Conservation (phyloP, 2,797 vertebrate species). For the Lerista edwardsae region DNA sequence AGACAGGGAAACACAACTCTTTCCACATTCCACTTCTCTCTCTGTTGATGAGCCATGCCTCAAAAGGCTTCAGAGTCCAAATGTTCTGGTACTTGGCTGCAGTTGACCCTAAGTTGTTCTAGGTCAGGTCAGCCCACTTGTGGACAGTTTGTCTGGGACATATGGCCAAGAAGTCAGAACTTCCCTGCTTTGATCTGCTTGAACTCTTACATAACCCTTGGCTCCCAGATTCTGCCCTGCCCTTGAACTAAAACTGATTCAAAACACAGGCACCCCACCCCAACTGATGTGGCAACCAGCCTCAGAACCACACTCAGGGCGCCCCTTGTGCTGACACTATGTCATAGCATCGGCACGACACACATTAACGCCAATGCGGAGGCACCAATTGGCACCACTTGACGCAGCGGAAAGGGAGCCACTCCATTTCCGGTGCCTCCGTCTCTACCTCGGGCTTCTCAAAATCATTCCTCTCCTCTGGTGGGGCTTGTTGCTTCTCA, state of each 20-base stretch:
- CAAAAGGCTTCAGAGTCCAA: background rate
- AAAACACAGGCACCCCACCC: too few species aligned
- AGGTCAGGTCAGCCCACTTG: background rate
- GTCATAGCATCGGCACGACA: too few species aligned
- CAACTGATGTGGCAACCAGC: background rate
- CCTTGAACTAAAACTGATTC: background rate
- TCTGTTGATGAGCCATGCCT: too few species aligned
- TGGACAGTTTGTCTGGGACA: background rate
- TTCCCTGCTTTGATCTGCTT: background rate
- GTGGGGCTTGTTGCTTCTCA: conserved; percentile 73
- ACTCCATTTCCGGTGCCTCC: conserved; percentile 83
- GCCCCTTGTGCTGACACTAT: too few species aligned
- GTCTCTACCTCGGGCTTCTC: conserved; percentile 83
- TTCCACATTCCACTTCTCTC: background rate
- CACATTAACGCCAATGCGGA: too few species aligned
- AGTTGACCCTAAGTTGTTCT: background rate
- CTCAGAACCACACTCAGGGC: background rate
- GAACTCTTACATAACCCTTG: background rate
- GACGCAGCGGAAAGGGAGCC: conserved; percentile 94
- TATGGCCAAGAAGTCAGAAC: background rate
- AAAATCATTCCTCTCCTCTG: conserved; percentile 72
- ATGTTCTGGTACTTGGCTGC: background rate
- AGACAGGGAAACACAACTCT: background rate
- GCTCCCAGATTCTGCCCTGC: too few species aligned
- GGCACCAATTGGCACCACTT: too few species aligned